These are phyloP conservation scores for Protodeltote pygarga DNA, from an alignment of 2,888 invertebrate species.

Conservation along the genomic window DNA sequence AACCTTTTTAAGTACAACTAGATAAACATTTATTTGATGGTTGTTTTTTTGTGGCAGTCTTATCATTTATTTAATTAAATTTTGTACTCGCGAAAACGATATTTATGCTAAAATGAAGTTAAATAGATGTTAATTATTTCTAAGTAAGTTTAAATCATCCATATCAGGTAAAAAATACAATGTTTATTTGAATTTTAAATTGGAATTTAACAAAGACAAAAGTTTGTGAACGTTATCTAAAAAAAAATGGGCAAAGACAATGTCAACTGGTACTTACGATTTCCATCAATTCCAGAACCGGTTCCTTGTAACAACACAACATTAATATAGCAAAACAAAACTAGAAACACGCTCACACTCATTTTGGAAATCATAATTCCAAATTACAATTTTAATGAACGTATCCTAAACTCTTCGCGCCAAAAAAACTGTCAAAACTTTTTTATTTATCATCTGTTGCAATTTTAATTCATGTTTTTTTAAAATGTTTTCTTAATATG, in stretches of 20 bases:
- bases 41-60: no score
- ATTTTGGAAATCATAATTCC: constrained; percentile 50
- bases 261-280: constrained; percentile 62
- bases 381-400: constrained; percentile 1
- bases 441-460: constrained; percentile 6
- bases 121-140: no score
- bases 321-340: constrained; percentile 61
- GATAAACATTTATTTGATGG: no score
- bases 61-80: no score
- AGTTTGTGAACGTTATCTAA: neutral
- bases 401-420: constrained; percentile 43
- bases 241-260: constrained; percentile 10
- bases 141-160: no score
- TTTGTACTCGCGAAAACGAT: no score
- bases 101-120: no score
- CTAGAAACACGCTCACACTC: constrained; percentile 56
- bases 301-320: constrained; percentile 65
- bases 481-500: neutral
- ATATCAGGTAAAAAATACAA: no score
- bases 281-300: constrained; percentile 73
- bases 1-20: no score
- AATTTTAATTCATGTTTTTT: constrained; percentile 35
- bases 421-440: constrained; percentile 34
- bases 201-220: constrained; percentile 28
- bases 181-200: no score